These are phyloP conservation scores for Myripristis jacobus DNA, from an alignment of 2,797 vertebrate genomes.

Conservation along the genomic window DNA sequence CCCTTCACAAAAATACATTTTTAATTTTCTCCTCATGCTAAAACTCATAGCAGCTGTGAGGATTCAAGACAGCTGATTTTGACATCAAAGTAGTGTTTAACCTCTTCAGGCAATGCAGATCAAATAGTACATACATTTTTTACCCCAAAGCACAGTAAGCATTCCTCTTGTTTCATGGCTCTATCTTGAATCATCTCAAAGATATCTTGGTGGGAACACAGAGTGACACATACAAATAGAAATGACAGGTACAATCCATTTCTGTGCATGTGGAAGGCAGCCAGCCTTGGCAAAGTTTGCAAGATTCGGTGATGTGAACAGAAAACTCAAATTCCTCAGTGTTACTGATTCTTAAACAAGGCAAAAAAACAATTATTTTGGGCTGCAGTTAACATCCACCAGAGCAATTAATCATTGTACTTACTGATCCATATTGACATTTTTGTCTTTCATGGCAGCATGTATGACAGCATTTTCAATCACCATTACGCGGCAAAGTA, in stretches of 20 bases:
- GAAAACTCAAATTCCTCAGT: background rate
- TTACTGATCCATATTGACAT: slow-evolving; percentile 16
- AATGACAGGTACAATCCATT: too few relatives aligned
- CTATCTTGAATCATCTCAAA: background rate
- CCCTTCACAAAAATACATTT: too few relatives aligned
- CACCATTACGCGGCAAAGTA: slow-evolving; percentile 10
- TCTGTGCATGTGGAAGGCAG: too few relatives aligned
- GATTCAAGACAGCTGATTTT: slow-evolving; percentile 41
- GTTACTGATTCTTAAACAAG: slow-evolving; percentile 8
- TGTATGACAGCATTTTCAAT: slow-evolving; percentile 28
- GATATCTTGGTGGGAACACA: background rate
- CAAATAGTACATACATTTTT: background rate
- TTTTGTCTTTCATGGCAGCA: slow-evolving; percentile 10
- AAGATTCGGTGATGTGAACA: background rate
- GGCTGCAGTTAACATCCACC: slow-evolving; percentile 11
- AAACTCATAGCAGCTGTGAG: slow-evolving; percentile 24
- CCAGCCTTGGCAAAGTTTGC: background rate
- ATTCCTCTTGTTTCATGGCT: background rate
- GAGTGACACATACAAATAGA: too few relatives aligned
- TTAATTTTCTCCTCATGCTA: background rate
- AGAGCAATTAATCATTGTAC: slow-evolving; percentile 11
- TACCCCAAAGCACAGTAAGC: background rate
- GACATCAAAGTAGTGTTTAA: slow-evolving; percentile 38
- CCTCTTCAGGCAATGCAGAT: slow-evolving; percentile 15
- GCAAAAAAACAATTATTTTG: slow-evolving; percentile 1